Percentiles rank a stretch among this genome's conserved stretches.
Conservation (phyloP, 2,888 invertebrate genomes). For the Atrina japonica region DNA sequence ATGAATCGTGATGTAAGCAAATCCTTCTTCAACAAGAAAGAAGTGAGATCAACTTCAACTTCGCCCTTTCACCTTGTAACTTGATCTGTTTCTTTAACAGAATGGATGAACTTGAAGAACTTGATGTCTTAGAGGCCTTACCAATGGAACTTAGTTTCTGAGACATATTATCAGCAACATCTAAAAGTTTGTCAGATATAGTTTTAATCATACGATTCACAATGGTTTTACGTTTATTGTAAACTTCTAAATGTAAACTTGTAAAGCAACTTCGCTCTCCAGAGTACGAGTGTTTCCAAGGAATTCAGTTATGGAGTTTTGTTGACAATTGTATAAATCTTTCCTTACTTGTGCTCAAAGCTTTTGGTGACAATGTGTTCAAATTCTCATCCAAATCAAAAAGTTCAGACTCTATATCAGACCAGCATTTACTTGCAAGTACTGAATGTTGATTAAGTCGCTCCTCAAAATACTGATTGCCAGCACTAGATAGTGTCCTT, state of each 20-base stretch:
- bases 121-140: too few species aligned
- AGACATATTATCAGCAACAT: conserved; percentile 11
- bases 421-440: too few species aligned
- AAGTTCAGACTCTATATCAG: too few species aligned
- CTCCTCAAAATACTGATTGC: too few species aligned
- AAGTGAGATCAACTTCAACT: conserved; percentile 24
- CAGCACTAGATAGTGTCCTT: too few species aligned
- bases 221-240: neutral
- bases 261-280: neutral
- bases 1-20: conserved; percentile 32
- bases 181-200: neutral
- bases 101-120: neutral
- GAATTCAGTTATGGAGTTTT: neutral
- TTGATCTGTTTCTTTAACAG: conserved; percentile 6
- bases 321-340: too few species aligned
- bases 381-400: too few species aligned
- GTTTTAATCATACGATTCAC: neutral
- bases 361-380: too few species aligned
- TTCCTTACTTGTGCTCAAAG: too few species aligned
- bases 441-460: too few species aligned
- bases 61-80: conserved; percentile 1
- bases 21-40: conserved; percentile 38
- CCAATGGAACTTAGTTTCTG: neutral
- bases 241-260: neutral
- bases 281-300: neutral